Base-by-base conservation (phyloP, 64 coral and sea anemone genomes). In the Dendrophyllia cribrosa region DNA sequence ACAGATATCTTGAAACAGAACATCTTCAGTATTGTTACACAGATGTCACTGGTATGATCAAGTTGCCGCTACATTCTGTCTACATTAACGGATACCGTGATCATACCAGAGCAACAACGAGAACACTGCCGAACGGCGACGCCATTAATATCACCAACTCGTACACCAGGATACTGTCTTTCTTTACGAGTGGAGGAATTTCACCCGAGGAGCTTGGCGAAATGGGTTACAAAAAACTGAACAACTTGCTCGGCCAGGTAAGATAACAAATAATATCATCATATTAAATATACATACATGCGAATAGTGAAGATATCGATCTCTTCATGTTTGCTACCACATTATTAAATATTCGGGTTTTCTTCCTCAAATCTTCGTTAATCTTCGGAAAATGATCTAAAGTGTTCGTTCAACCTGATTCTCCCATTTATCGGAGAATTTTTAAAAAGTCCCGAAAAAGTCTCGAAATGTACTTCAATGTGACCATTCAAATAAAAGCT, bases 1-100 rank as follows among this genome's bases (percentile, higher is more conserved):
- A 15, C 45, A 84, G 80, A 51, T 84, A 84, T 22, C 80, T 84
- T 3, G 80, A 84, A 50, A 50, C 63, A 20, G 80, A 68, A 10
- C 80, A 84, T 68, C 43, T 84, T 10, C 7, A 51, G 7, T 84
- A 84, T 51, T 84, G 80, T 63, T 84, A 84, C 46, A 9, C 49
- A 9, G 80, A n/a, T 51, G 80, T 21, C 2, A 13, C 45, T 17
- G 80, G 80, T 13, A 84, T 84, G 45, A 61, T 61, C 3, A 67
- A 68, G 7, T 66, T 84, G 51, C 80, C 80, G 17, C 63, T 84
- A 20, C 4, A 4, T 11, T 51, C 20, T 22, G 80, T 84, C 10
- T 84, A 67, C 44, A 44, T 50, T 1, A 12, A 68, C 48, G 62
- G 62, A 1, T 6, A 23, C 7, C 80, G 43, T 13, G 80, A 84